Conservation (phyloP, 1,140 invertebrate genomes). For the Panulirus ornatus region DNA sequence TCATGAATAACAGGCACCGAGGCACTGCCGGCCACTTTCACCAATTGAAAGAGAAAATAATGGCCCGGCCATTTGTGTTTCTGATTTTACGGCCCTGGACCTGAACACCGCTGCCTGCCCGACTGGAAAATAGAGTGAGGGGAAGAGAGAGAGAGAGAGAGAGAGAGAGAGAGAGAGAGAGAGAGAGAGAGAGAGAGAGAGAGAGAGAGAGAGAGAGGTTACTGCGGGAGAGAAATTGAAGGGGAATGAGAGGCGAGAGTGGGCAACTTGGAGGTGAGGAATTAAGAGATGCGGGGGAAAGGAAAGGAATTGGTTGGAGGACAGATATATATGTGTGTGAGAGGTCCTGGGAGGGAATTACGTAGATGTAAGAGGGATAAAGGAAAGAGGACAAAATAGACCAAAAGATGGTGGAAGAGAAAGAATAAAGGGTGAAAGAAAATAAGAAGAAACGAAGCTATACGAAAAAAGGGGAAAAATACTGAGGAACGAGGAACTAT, state of each 20-base stretch:
- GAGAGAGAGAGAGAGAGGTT: background rate
- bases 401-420: background rate
- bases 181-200: background rate
- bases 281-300: background rate
- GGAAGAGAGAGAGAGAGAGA: background rate
- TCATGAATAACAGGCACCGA: constrained; percentile 15
- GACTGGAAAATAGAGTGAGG: constrained; percentile 19
- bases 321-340: too few relatives aligned
- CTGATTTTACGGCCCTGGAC: constrained; percentile 25
- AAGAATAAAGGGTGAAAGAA: background rate
- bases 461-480: background rate
- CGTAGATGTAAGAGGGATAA: background rate
- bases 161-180: background rate
- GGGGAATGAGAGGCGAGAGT: background rate
- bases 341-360: background rate
- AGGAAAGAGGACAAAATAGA: background rate
- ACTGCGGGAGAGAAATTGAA: background rate
- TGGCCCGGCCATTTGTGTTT: constrained; percentile 37
- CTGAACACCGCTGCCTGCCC: background rate
- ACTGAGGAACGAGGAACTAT: background rate
- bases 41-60: constrained; percentile 43
- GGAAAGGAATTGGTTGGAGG: background rate
- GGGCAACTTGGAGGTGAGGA: background rate
- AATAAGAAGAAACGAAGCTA: background rate
- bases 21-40: constrained; percentile 24